A percentile compares a stretch with the other conserved stretches of the same genome.
Evolutionary conservation across 2,113 vertebrate species (phyloP).

Genomic region (Chaenocephalus aceratus): DNA sequence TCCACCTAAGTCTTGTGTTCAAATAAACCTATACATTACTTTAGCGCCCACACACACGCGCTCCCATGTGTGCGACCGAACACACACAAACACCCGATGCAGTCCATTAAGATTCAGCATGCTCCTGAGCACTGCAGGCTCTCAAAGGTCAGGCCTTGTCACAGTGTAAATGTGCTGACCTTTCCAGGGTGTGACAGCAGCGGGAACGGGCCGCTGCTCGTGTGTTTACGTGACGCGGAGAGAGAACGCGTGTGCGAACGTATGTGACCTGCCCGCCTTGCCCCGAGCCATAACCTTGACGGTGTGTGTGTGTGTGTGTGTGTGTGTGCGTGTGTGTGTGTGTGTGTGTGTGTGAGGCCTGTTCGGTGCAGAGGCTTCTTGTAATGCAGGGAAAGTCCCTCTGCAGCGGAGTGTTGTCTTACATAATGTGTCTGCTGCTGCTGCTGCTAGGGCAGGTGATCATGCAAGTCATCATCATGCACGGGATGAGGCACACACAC

Average conservation of each 20-base stretch:
- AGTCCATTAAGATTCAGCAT: conserved; percentile 72
- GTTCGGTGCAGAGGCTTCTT: conserved; percentile 7
- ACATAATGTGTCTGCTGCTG: conserved; percentile 63
- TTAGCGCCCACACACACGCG: background rate
- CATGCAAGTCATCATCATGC: conserved; percentile 71
- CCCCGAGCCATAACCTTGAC: conserved; percentile 47
- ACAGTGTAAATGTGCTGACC: conserved; percentile 79
- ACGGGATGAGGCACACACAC: conserved; percentile 46
- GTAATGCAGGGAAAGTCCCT: conserved; percentile 55
- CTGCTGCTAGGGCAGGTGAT: conserved; percentile 58
- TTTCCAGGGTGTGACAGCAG: conserved; percentile 75
- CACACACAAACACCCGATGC: conserved; percentile 30
- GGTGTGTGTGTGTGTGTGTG: background rate
- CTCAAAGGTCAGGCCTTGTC: conserved; percentile 81
- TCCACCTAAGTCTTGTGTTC: conserved; percentile 31
- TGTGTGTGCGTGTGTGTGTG: no score
- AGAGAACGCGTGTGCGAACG: conserved; percentile 23
- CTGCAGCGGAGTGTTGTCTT: conserved; percentile 59
- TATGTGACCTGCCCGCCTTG: conserved; percentile 51
- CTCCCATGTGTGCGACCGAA: conserved; percentile 18
- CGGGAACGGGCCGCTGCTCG: conserved; percentile 36
- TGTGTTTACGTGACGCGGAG: conserved; percentile 36
- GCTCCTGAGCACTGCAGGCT: conserved; percentile 54
- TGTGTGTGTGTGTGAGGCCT: background rate
- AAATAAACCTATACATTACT: conserved; percentile 35